Evolutionary conservation across 53 echinoderm and acorn worm genomes (phyloP).

Genomic region (Hippasteria phrygiana): DNA sequence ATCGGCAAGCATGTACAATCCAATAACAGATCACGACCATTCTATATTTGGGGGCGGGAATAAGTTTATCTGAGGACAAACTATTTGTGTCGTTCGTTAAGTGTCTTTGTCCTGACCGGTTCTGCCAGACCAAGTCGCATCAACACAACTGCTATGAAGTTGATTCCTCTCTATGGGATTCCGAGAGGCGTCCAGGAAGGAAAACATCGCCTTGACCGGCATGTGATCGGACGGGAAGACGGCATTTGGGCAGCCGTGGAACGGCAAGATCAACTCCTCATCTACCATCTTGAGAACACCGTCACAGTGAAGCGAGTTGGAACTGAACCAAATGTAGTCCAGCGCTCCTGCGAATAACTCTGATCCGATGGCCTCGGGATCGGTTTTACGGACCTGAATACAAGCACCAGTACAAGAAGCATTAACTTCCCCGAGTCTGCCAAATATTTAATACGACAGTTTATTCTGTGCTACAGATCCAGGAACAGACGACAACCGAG

Average conservation of each 20-base stretch:
- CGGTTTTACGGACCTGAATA: slow-evolving; percentile 44
- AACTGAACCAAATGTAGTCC: slow-evolving; percentile 88
- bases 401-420: too few species aligned
- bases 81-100: too few species aligned
- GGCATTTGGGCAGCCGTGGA: slow-evolving; percentile 76
- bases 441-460: too few species aligned
- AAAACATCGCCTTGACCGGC: slow-evolving; percentile 63
- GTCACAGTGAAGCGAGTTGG: slow-evolving; percentile 50
- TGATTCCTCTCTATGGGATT: background rate
- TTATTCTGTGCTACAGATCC: too few species aligned
- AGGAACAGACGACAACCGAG: too few species aligned
- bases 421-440: background rate
- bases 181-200: background rate
- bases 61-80: too few species aligned
- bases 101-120: too few species aligned
- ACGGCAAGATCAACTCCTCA: slow-evolving; percentile 63
- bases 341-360: slow-evolving; percentile 70
- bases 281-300: slow-evolving; percentile 75
- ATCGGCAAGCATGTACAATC: too few species aligned
- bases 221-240: slow-evolving; percentile 88
- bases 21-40: too few species aligned
- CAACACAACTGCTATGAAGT: too few species aligned
- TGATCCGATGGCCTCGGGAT: slow-evolving; percentile 66
- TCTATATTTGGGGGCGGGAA: too few species aligned
- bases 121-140: too few species aligned